These are phyloP conservation scores for Centruroides sculpturatus DNA, from an alignment of 1,140 invertebrate genomes.

Conservation along the genomic window DNA sequence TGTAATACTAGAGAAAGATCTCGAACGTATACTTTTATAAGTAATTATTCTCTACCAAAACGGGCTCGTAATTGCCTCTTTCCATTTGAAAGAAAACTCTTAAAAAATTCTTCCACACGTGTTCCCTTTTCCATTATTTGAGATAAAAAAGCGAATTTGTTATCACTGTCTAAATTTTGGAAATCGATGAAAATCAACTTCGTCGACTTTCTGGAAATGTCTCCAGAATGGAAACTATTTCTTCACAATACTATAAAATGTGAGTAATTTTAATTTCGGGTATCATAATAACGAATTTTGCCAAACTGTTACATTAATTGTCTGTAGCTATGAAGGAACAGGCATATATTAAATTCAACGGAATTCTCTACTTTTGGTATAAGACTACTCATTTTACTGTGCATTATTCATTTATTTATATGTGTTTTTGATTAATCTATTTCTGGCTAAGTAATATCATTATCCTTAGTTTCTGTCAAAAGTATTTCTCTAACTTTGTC, in stretches of 20 bases:
- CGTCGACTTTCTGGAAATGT: slow-evolving; percentile 4
- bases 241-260: slow-evolving; percentile 2
- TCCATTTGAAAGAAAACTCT: no score
- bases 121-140: no score
- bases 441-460: background rate
- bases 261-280: slow-evolving; percentile 1
- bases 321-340: background rate
- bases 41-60: no score
- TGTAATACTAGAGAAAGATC: no score
- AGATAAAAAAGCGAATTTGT: no score
- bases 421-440: background rate
- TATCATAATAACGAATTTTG: background rate
- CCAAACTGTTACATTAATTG: no score
- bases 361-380: background rate
- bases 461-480: background rate
- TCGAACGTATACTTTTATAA: no score
- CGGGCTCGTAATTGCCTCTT: no score
- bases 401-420: background rate
- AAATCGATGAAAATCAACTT: background rate
- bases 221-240: slow-evolving; percentile 5
- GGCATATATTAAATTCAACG: background rate
- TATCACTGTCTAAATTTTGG: no score
- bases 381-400: background rate
- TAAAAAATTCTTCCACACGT: no score
- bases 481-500: background rate